Evolutionary conservation across 2,888 invertebrate genomes (phyloP).

Genomic region (Cepaea hortensis): DNA sequence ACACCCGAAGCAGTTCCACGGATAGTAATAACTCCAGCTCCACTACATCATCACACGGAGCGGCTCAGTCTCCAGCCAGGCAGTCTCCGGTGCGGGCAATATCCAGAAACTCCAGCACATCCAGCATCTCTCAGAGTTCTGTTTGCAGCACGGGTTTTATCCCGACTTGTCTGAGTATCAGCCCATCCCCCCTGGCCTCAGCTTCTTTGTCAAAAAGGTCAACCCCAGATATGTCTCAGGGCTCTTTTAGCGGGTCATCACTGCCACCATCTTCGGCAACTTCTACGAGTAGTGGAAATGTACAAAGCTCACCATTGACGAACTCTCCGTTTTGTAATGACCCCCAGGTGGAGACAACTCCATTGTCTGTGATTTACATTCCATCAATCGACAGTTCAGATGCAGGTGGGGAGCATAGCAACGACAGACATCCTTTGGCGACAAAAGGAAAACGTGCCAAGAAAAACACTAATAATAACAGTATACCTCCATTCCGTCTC

Average conservation of each 20-base stretch:
- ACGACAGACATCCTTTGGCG: background rate
- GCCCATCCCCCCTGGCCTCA: slow-evolving; percentile 47
- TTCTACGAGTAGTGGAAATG: slow-evolving; percentile 15
- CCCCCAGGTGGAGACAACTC: background rate
- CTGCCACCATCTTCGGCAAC: slow-evolving; percentile 5
- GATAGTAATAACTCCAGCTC: slow-evolving; percentile 69
- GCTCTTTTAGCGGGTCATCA: slow-evolving; percentile 13
- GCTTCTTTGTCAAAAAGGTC: slow-evolving; percentile 14
- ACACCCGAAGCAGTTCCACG: slow-evolving; percentile 69
- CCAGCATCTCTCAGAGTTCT: slow-evolving; percentile 62
- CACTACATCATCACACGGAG: slow-evolving; percentile 51
- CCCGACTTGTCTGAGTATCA: slow-evolving; percentile 57
- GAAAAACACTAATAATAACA: slow-evolving; percentile 4
- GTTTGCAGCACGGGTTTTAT: slow-evolving; percentile 69
- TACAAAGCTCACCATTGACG: background rate
- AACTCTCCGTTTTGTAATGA: slow-evolving; percentile 5
- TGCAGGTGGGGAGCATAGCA: background rate
- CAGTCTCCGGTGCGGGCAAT: slow-evolving; percentile 65
- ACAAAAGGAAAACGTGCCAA: slow-evolving; percentile 15
- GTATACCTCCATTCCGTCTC: slow-evolving; percentile 20
- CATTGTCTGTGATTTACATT: slow-evolving; percentile 39
- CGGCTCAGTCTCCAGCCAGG: slow-evolving; percentile 53
- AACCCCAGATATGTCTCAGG: slow-evolving; percentile 29
- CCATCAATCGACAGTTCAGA: slow-evolving; percentile 44
- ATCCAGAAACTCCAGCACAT: slow-evolving; percentile 63